Evolutionary conservation across 1,140 invertebrate genomes (phyloP).

Genomic region (Drosophila bocqueti): DNA sequence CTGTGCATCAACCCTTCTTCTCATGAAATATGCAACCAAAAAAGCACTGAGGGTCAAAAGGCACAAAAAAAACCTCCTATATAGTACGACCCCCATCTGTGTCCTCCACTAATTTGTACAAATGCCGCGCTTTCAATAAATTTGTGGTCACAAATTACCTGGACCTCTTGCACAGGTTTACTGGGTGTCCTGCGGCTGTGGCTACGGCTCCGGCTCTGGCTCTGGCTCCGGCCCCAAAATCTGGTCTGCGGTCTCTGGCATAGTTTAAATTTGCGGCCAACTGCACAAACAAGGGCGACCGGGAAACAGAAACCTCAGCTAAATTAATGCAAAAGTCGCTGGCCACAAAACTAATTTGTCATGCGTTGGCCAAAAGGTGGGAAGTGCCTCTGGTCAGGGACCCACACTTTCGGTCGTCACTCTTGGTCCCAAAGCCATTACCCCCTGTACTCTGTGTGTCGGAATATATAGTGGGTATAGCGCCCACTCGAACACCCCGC

Average conservation of each 20-base stretch:
- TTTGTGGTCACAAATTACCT: slow-evolving; percentile 81
- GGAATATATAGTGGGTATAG: background rate
- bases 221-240: slow-evolving; percentile 20
- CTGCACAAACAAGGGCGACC: slow-evolving; percentile 44
- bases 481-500: background rate
- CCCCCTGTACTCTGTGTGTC: slow-evolving; percentile 5
- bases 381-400: slow-evolving; percentile 23
- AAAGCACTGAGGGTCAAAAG: slow-evolving; percentile 2
- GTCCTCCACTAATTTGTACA: slow-evolving; percentile 60
- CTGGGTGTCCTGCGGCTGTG: slow-evolving; percentile 28
- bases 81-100: slow-evolving; percentile 11
- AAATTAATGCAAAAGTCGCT: slow-evolving; percentile 78
- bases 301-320: slow-evolving; percentile 63
- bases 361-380: slow-evolving; percentile 68
- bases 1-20: slow-evolving; percentile 2
- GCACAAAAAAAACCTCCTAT: background rate
- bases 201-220: background rate
- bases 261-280: slow-evolving; percentile 62
- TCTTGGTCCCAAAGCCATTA: slow-evolving; percentile 2
- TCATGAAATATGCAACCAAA: slow-evolving; percentile 13
- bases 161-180: slow-evolving; percentile 32
- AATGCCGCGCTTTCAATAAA: slow-evolving; percentile 77
- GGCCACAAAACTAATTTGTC: slow-evolving; percentile 82
- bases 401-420: slow-evolving; percentile 1
- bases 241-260: slow-evolving; percentile 48